phyloP scores from a whole-genome alignment of 23 tunicate species.

The Phallusia fumigata region DNA sequence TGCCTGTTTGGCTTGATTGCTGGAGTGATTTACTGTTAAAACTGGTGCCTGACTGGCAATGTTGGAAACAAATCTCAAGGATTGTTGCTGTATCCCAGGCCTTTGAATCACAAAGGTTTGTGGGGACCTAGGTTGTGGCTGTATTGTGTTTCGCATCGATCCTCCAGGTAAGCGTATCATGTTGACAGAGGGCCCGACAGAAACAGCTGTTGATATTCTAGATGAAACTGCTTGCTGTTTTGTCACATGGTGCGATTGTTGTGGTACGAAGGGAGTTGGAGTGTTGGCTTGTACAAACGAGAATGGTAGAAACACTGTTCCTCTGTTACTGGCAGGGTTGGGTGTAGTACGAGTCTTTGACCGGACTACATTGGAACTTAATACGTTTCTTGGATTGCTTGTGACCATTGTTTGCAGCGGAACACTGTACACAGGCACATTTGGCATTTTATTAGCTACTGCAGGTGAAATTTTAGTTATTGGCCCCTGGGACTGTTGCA shows the following conservation, averaged over 20 bases:
- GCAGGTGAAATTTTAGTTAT: no score
- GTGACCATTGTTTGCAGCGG: neutral
- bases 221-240: neutral
- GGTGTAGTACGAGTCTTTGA: constrained; percentile 3
- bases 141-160: neutral
- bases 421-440: constrained; percentile 4
- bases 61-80: constrained; percentile 1
- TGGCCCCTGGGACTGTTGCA: constrained; percentile 16
- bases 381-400: neutral
- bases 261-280: neutral
- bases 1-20: constrained; percentile 17
- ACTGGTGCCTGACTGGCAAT: constrained; percentile 15
- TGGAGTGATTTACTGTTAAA: constrained; percentile 18
- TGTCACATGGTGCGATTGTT: no score
- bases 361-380: neutral
- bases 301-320: constrained; percentile 39
- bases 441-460: neutral
- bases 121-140: neutral
- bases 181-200: neutral
- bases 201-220: neutral
- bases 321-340: constrained; percentile 21
- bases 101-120: constrained; percentile 7
- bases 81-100: neutral
- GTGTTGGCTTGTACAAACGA: constrained; percentile 39
- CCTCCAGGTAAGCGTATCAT: constrained; percentile 1